Base-by-base conservation (phyloP, 2,113 vertebrate genomes). In the Myotis brandtii region DNA sequence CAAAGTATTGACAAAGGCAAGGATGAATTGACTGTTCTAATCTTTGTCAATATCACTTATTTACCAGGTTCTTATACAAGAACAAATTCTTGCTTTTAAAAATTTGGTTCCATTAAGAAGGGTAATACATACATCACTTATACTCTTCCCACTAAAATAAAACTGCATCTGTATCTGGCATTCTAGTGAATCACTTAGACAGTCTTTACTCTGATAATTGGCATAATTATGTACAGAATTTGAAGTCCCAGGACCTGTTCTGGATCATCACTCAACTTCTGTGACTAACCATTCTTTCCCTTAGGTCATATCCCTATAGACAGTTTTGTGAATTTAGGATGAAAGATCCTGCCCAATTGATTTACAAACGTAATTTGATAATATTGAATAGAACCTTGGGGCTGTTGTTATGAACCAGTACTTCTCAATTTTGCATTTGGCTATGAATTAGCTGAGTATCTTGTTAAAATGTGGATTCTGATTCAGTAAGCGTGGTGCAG, bases 241-340 rank as follows among this genome's bases (percentile, higher is more conserved):
- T 52, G 43, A 93, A 93, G 66, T 73, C 67, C 20, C 54, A 73
- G n/a, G n/a, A 73, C 67, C n/a, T 80, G 40, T 81, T 93, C 66
- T 81, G n/a, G n/a, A 52, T 43, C 34, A 16, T 70, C 66, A 72
- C 27, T 73, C 34, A 73, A n/a, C 37, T 52, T 73, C 14, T 52
- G 27, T 72, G 54, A 62, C n/a, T 52, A 81, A 64, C 9, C 13
- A n/a, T 50, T 64, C 6, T 81, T 82, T 52, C 34, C 43, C 14
- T 72, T 52, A 73, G 76, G 40, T 73, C 43, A 64, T 43, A 72
- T 48, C 76, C 27, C n/a, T 80, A 73, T 50, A 54, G n/a, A n/a
- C 50, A 81, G n/a, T 9, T 93, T n/a, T 72, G 2, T 81, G 20
- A 50, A 64, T 43, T 87, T 62, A 84, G 50, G 20, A 62, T 40